Base-by-base conservation (phyloP, 1,140 invertebrate species). In the Brachionus paranguensis region DNA sequence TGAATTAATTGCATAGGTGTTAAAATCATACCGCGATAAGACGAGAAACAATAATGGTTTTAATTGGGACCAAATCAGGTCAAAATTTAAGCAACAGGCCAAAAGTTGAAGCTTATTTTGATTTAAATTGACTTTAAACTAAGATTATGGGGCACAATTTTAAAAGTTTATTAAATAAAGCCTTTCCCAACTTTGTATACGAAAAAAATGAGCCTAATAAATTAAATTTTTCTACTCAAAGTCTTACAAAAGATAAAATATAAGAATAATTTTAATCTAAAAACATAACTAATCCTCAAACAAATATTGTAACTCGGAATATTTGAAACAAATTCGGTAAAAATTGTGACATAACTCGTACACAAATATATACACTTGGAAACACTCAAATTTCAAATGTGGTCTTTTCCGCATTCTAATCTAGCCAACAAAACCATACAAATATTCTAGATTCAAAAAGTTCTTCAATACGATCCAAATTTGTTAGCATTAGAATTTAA, bases 1-100 rank as follows among this genome's bases (percentile, higher is more conserved):
- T 43, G 37, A 41, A 72, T 72, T 72, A 72, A 72, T 72, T 72
- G 68, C 33, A 72, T 72, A 72, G 29, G 68, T 72, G 68, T 72
- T 72, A 72, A 72, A 72, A 72, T 20, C 37, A 72, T 72, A 72
- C 37, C 68, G 37, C 33, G 68, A 72, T 43, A 72, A 37, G 33
- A 41, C 27, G 8, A 68, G 65, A 68, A 33, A 65, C 3, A 70
- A 37, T 37, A 14, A 41, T 43, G 17, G 14, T 72, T 41, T 72
- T 72, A 41, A 72, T 41, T 43, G 29, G 43, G 37, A 11, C 17
- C 11, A 72, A 72, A 72, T 72, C 65, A 41, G 65, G 65, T 68
- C 65, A 68, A 68, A 37, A 68, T n/a, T 37, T n/a, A n/a, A 68
- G 27, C 65, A 41, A 68, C 65, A 68, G 27, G 29, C 33, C 6